A percentile compares a stretch with the other conserved stretches of the same genome.
These are phyloP conservation scores for Myotis findleyi DNA, from an alignment of 2,797 vertebrate species.

Conservation along the genomic window DNA sequence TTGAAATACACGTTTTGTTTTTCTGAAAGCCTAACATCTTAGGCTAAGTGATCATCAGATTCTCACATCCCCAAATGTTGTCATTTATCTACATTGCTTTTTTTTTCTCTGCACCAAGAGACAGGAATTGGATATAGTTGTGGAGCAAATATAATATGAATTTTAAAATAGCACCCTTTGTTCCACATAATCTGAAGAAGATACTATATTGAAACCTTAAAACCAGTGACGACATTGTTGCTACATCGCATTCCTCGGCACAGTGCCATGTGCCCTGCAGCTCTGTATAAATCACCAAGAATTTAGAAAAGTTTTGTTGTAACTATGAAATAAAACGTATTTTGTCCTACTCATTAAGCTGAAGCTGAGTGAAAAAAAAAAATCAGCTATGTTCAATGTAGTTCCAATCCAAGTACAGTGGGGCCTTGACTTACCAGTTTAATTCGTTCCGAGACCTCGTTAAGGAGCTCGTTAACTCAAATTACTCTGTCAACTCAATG, in stretches of 20 bases:
- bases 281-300: conserved; percentile 11
- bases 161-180: conserved; percentile 6
- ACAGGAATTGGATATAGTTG: not conserved
- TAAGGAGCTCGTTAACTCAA: too few species aligned
- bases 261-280: accelerated
- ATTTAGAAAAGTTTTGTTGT: conserved; percentile 3
- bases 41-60: not conserved
- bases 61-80: conserved; percentile 40
- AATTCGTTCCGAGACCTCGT: too few species aligned
- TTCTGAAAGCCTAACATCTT: conserved; percentile 36
- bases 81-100: not conserved
- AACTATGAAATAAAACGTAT: not conserved
- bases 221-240: not conserved
- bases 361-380: not conserved
- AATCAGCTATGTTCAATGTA: not conserved
- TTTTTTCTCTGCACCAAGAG: not conserved
- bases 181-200: not conserved
- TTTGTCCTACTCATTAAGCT: conserved; percentile 38
- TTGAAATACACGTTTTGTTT: conserved; percentile 37
- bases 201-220: not conserved
- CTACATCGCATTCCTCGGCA: accelerated
- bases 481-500: too few species aligned
- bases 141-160: not conserved
- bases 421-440: too few species aligned
- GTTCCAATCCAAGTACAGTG: not conserved